phyloP scores from a whole-genome alignment of 37 sponge, comb jelly and placozoan species.

The Chondrilla cf. caribensis region DNA sequence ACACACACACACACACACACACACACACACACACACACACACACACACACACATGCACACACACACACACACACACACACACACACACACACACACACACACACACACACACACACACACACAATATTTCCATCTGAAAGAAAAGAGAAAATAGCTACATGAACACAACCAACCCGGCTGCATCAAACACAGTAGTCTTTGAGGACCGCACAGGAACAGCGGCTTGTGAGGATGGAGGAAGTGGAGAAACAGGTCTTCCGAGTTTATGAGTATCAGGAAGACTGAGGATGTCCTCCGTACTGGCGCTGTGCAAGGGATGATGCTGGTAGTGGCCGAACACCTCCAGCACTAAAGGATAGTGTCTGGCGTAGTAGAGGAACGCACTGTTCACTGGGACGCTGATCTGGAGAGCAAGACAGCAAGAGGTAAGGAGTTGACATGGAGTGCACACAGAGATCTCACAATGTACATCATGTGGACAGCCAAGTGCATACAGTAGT shows the following conservation, averaged over 20 bases:
- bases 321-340: constrained; percentile 91
- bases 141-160: too few relatives aligned
- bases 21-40: too few relatives aligned
- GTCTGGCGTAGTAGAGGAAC: constrained; percentile 67
- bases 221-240: constrained; percentile 34
- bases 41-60: too few relatives aligned
- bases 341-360: constrained; percentile 71
- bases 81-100: too few relatives aligned
- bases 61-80: too few relatives aligned
- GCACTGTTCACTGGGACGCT: constrained; percentile 49
- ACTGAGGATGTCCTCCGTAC: constrained; percentile 43
- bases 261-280: neutral
- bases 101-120: too few relatives aligned
- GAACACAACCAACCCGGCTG: constrained; percentile 17
- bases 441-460: neutral
- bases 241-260: constrained; percentile 34
- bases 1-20: too few relatives aligned
- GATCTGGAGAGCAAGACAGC: constrained; percentile 17
- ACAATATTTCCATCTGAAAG: too few relatives aligned
- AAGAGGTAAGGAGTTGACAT: neutral
- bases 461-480: neutral
- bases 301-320: constrained; percentile 75
- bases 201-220: constrained; percentile 19
- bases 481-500: neutral
- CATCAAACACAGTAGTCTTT: constrained; percentile 13